Evolutionary conservation across 2,797 vertebrate genomes (phyloP).

Genomic region (Danio jaintianensis): DNA sequence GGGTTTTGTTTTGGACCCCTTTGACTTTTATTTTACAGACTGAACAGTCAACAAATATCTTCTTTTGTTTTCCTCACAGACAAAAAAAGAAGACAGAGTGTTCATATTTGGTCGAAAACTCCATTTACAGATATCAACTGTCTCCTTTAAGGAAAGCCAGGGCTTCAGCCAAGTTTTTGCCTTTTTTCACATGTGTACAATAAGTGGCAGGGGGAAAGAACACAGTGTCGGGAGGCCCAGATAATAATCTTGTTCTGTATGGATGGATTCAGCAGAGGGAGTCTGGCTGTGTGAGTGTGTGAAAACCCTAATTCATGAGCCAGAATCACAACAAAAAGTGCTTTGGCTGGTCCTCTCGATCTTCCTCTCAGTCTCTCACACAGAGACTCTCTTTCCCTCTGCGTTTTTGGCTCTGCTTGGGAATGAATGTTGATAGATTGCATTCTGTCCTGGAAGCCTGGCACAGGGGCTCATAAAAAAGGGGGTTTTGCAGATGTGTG

Average conservation of each 20-base stretch:
- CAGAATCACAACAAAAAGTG: constrained; percentile 46
- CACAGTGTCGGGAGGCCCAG: constrained; percentile 9
- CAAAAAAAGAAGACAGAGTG: neutral
- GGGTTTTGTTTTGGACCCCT: neutral
- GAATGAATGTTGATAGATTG: constrained; percentile 62
- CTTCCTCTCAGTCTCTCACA: constrained; percentile 29
- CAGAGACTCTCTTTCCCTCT: constrained; percentile 39
- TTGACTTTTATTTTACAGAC: neutral
- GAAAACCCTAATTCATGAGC: constrained; percentile 44
- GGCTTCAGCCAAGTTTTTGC: constrained; percentile 26
- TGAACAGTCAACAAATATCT: neutral
- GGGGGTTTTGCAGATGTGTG: constrained; percentile 49
- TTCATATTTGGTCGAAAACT: neutral
- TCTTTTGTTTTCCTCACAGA: neutral
- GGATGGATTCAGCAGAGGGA: constrained; percentile 31
- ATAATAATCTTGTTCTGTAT: constrained; percentile 40
- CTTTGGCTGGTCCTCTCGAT: constrained; percentile 35
- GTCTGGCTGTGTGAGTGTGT: constrained; percentile 30
- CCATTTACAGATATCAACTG: constrained; percentile 8
- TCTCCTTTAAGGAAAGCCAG: constrained; percentile 21
- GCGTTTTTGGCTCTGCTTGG: constrained; percentile 44
- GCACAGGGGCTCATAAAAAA: constrained; percentile 60
- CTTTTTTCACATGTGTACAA: constrained; percentile 44
- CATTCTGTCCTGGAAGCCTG: constrained; percentile 63
- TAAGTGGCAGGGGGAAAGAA: constrained; percentile 46